Percentiles rank a stretch among this genome's conserved stretches.
Evolutionary conservation across 2,113 vertebrate species (phyloP).

Genomic region (Tringa solitaria): DNA sequence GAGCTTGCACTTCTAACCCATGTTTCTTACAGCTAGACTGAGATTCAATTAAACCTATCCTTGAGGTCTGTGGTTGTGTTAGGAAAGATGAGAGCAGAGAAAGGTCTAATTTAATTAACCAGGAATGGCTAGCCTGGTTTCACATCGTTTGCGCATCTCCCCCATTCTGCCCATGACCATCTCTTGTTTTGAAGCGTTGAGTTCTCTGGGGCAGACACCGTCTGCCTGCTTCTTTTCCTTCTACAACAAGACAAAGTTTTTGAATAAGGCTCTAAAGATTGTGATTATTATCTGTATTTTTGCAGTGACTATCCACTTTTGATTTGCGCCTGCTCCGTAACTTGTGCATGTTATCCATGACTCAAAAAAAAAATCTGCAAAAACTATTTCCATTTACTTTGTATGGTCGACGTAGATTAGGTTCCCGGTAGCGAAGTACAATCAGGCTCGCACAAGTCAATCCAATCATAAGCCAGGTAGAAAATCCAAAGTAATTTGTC

Average conservation of each 20-base stretch:
- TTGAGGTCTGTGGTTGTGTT: not conserved
- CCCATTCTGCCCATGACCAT: not conserved
- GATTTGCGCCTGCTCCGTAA: not conserved
- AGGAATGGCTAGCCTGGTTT: not conserved
- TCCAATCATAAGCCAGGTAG: conserved; percentile 65
- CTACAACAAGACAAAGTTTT: not conserved
- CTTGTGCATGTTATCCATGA: not conserved
- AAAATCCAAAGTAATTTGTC: conserved; percentile 73
- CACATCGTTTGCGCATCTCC: not conserved
- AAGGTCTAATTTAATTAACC: not conserved
- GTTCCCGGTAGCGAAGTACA: conserved; percentile 70
- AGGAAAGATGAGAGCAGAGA: not conserved
- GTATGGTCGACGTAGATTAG: conserved; percentile 67
- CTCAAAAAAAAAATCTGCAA: not conserved
- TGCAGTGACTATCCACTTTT: not conserved
- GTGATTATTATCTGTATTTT: not conserved
- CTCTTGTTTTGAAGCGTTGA: not conserved
- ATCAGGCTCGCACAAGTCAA: conserved; percentile 68
- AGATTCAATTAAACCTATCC: not conserved
- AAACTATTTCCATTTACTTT: conserved; percentile 63
- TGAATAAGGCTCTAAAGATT: not conserved
- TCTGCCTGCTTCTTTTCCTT: not conserved
- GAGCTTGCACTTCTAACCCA: not conserved
- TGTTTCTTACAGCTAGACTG: not conserved
- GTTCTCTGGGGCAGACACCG: not conserved